Percentiles rank a stretch among this genome's conserved stretches.
These are phyloP conservation scores for Dorcus parallelipipedus DNA, from an alignment of 2,888 invertebrate genomes.

Conservation along the genomic window DNA sequence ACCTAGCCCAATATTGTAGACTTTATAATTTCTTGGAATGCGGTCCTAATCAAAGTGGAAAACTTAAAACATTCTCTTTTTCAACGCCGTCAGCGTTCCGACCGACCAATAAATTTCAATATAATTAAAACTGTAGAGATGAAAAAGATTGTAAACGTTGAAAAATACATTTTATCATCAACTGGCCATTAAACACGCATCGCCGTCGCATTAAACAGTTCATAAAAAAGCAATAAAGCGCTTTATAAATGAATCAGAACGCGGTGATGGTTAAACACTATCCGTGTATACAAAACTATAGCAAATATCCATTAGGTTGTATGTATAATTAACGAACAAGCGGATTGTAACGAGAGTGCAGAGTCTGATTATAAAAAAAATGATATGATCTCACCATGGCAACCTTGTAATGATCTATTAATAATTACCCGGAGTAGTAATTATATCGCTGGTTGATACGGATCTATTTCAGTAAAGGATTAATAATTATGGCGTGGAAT, in stretches of 20 bases:
- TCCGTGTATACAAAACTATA: too few species aligned
- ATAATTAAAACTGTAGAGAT: too few species aligned
- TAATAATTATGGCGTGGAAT: background rate
- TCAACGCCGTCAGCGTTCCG: too few species aligned
- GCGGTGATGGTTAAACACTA: too few species aligned
- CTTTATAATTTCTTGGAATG: too few species aligned
- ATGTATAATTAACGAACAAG: too few species aligned
- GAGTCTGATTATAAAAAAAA: slow-evolving; percentile 1
- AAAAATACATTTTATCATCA: background rate
- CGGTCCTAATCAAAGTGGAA: too few species aligned
- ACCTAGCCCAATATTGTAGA: too few species aligned
- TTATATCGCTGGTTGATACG: slow-evolving; percentile 11
- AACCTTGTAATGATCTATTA: slow-evolving; percentile 14
- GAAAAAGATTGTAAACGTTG: too few species aligned
- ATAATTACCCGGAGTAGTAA: slow-evolving; percentile 18
- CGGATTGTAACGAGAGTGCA: background rate
- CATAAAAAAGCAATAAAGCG: background rate
- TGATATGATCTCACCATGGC: background rate
- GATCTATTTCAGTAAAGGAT: background rate
- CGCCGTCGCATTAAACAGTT: slow-evolving; percentile 4
- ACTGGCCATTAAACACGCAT: slow-evolving; percentile 7
- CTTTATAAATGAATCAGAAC: background rate
- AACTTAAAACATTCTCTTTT: too few species aligned
- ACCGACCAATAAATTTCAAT: too few species aligned
- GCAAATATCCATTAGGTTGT: too few species aligned